A percentile compares a stretch with the other conserved stretches of the same genome.
phyloP scores from a whole-genome alignment of 2,888 invertebrate genomes.

The Chrysomela aeneicollis region DNA sequence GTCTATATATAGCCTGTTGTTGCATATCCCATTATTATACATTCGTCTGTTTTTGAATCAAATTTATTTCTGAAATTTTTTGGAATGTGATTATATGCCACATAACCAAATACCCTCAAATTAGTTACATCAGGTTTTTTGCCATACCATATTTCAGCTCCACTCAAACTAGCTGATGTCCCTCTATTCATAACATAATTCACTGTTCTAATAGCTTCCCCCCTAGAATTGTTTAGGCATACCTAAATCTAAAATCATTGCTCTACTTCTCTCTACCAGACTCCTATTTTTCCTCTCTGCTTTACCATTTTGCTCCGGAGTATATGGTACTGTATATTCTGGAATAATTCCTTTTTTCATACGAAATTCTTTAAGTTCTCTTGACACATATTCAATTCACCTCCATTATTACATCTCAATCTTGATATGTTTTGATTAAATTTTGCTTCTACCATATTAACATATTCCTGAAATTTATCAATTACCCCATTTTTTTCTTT shows the following conservation, averaged over 20 bases:
- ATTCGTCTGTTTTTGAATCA: constrained; percentile 30
- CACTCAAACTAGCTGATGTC: constrained; percentile 8
- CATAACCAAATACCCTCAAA: constrained; percentile 30
- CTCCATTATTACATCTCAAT: constrained; percentile 19
- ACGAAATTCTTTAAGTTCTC: constrained; percentile 16
- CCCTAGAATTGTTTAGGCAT: constrained; percentile 6
- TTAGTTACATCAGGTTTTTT: constrained; percentile 28
- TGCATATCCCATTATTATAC: constrained; percentile 35
- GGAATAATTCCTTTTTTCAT: constrained; percentile 11
- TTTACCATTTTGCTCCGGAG: constrained; percentile 19
- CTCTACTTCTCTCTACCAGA: constrained; percentile 13
- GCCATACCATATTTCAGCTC: constrained; percentile 31
- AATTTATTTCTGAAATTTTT: constrained; percentile 22
- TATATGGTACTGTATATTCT: constrained; percentile 19
- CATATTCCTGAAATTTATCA: constrained; percentile 20
- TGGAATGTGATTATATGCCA: constrained; percentile 21
- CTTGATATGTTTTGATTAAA: neutral
- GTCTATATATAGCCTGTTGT: constrained; percentile 33
- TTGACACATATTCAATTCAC: constrained; percentile 18
- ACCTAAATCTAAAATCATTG: constrained; percentile 11
- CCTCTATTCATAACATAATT: constrained; percentile 13
- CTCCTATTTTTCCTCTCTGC: constrained; percentile 12
- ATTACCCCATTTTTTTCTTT: constrained; percentile 23
- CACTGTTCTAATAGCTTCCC: constrained; percentile 15
- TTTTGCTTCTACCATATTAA: constrained; percentile 10